phyloP scores from a whole-genome alignment of 2,888 invertebrate species.

The Amphipyra tragopoginis region DNA sequence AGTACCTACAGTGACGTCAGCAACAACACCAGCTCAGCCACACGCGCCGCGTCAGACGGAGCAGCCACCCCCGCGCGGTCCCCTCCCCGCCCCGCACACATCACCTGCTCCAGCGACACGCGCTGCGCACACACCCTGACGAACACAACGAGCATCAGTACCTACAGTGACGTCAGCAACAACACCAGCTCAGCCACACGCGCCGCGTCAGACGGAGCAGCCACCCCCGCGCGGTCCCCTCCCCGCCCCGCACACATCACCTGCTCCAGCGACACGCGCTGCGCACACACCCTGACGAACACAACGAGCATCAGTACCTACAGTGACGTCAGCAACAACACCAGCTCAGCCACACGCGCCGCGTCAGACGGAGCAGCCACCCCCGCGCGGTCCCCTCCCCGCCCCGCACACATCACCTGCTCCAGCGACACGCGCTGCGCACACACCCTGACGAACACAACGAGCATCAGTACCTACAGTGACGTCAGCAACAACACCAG shows the following conservation, averaged over 20 bases:
- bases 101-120: slow-evolving; percentile 40
- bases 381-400: slow-evolving; percentile 40
- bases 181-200: slow-evolving; percentile 46
- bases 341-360: slow-evolving; percentile 36
- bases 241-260: slow-evolving; percentile 35
- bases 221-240: slow-evolving; percentile 33
- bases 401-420: slow-evolving; percentile 30
- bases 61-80: slow-evolving; percentile 22
- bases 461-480: too few species aligned
- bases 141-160: too few species aligned
- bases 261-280: slow-evolving; percentile 39
- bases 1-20: too few species aligned
- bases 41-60: slow-evolving; percentile 12
- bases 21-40: slow-evolving; percentile 48
- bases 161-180: slow-evolving; percentile 21
- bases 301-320: too few species aligned
- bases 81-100: slow-evolving; percentile 35
- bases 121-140: slow-evolving; percentile 17
- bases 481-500: slow-evolving; percentile 40
- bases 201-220: slow-evolving; percentile 6
- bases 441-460: background rate
- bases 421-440: slow-evolving; percentile 42
- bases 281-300: slow-evolving; percentile 1
- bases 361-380: slow-evolving; percentile 4
- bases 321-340: slow-evolving; percentile 39